A percentile compares a stretch with the other conserved stretches of the same genome.
phyloP scores from a whole-genome alignment of 2,888 invertebrate genomes.

The Noctua pronuba region DNA sequence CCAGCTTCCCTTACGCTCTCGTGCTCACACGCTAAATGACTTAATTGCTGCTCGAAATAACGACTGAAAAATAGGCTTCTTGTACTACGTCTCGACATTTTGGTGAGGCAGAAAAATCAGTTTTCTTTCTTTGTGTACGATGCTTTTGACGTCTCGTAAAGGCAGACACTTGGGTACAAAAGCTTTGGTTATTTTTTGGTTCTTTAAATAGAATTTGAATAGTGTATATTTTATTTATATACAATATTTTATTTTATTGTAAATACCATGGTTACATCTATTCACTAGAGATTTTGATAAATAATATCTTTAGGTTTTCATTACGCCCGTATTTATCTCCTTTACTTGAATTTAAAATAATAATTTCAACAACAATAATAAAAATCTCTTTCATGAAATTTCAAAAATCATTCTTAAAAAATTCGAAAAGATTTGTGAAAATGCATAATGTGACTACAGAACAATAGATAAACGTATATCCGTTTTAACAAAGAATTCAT shows the following conservation, averaged over 20 bases:
- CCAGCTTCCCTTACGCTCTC: slow-evolving; percentile 43
- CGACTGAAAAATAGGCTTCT: slow-evolving; percentile 51
- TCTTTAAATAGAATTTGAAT: slow-evolving; percentile 9
- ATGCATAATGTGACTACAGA: slow-evolving; percentile 1
- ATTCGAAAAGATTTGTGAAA: not conserved
- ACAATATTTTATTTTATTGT: not conserved
- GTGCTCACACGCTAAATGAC: slow-evolving; percentile 61
- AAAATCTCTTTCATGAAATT: not conserved
- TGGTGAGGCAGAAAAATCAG: slow-evolving; percentile 8
- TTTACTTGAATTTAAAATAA: slow-evolving; percentile 6
- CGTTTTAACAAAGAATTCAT: slow-evolving; percentile 15
- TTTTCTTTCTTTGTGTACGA: slow-evolving; percentile 34
- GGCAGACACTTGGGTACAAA: slow-evolving; percentile 17
- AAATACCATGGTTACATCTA: slow-evolving; percentile 20
- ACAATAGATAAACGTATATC: not conserved
- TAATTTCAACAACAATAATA: slow-evolving; percentile 1
- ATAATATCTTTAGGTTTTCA: slow-evolving; percentile 3
- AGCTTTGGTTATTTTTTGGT: slow-evolving; percentile 33
- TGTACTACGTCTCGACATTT: slow-evolving; percentile 34
- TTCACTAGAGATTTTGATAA: slow-evolving; percentile 7
- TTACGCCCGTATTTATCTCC: not conserved
- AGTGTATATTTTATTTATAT: not conserved
- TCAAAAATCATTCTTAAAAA: not conserved
- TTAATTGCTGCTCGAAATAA: slow-evolving; percentile 66
- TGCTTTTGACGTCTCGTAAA: slow-evolving; percentile 24